Evolutionary conservation across 2,797 vertebrate species (phyloP).

Genomic region (Ataeniobius toweri): DNA sequence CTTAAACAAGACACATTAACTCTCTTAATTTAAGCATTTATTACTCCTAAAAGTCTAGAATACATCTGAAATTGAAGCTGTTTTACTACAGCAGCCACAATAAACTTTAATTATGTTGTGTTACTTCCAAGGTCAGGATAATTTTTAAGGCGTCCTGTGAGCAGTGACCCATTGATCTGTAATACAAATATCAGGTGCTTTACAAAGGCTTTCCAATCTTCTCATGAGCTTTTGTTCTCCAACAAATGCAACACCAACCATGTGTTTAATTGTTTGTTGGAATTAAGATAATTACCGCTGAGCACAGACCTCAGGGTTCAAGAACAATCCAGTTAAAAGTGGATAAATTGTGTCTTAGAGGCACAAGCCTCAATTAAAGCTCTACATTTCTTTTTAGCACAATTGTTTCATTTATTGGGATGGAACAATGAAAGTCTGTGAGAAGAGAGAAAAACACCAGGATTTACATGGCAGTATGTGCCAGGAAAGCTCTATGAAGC

Average conservation of each 20-base stretch:
- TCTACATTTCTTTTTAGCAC: conserved; percentile 52
- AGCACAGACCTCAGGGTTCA: conserved; percentile 35
- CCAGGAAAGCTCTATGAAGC: conserved; percentile 65
- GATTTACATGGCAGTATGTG: conserved; percentile 56
- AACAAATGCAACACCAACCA: conserved; percentile 13
- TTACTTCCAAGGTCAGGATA: neutral
- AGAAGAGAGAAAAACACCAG: conserved; percentile 47
- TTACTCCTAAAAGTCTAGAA: conserved; percentile 5
- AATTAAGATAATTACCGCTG: conserved; percentile 51
- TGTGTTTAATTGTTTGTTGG: conserved; percentile 50
- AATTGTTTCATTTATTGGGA: conserved; percentile 48
- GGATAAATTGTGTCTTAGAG: conserved; percentile 37
- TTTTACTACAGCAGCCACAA: conserved; percentile 1
- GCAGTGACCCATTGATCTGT: neutral
- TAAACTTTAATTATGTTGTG: conserved; percentile 12
- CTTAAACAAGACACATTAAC: conserved; percentile 1
- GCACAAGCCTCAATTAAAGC: conserved; percentile 41
- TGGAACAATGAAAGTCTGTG: conserved; percentile 48
- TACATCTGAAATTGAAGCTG: conserved; percentile 1
- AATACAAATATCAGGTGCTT: neutral
- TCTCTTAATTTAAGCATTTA: neutral
- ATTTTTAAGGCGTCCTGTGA: neutral
- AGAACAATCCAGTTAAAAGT: conserved; percentile 44
- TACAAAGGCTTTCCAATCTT: neutral
- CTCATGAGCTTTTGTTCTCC: conserved; percentile 2